Conservation (phyloP, 2,888 invertebrate species). For the Teinopalpus imperialis region DNA sequence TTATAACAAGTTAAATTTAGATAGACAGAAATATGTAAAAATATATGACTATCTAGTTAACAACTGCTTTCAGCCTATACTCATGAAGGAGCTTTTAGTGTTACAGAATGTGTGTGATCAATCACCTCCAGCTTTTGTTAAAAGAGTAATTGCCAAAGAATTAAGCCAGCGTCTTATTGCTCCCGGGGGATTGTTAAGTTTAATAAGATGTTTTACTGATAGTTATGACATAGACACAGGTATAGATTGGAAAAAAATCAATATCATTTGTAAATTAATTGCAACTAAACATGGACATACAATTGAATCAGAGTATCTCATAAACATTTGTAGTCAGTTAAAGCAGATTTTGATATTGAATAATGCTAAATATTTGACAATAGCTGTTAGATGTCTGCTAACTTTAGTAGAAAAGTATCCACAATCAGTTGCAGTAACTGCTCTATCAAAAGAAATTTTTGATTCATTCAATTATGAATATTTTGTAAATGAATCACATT, state of each 20-base stretch:
- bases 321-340: conserved; percentile 78
- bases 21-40: conserved; percentile 73
- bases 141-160: conserved; percentile 81
- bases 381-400: conserved; percentile 81
- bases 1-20: conserved; percentile 71
- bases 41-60: conserved; percentile 76
- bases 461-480: conserved; percentile 48
- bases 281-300: conserved; percentile 73
- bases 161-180: conserved; percentile 82
- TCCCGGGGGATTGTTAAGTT: conserved; percentile 84
- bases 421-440: conserved; percentile 53
- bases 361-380: conserved; percentile 63
- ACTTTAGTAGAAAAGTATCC: conserved; percentile 75
- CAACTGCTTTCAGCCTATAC: conserved; percentile 81
- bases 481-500: conserved; percentile 37
- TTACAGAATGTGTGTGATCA: conserved; percentile 79
- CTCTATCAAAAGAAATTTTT: conserved; percentile 48
- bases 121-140: conserved; percentile 83
- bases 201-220: conserved; percentile 85
- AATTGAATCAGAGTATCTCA: conserved; percentile 74
- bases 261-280: conserved; percentile 85
- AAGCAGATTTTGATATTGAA: conserved; percentile 65
- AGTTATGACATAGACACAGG: conserved; percentile 77
- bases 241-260: conserved; percentile 85
- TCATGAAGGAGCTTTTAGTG: conserved; percentile 87